Evolutionary conservation across 1,140 invertebrate species (phyloP).

Genomic region (Drosophila obscura): DNA sequence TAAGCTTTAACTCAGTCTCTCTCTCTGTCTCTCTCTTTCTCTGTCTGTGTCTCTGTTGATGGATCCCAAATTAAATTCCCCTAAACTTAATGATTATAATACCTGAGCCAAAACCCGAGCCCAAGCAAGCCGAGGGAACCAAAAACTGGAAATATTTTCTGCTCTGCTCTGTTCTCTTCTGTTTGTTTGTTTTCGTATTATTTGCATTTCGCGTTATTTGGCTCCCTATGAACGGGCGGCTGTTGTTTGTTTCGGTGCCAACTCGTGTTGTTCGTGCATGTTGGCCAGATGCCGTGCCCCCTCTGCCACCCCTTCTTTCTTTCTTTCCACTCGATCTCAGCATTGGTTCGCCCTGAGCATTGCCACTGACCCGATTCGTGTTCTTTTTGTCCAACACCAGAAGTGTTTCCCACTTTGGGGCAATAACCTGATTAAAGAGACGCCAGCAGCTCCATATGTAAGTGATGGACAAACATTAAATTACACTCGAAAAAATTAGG

Average conservation of each 20-base stretch:
- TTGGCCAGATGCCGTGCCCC: constrained; percentile 46
- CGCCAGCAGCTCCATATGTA: constrained; percentile 8
- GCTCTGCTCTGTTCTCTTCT: constrained; percentile 9
- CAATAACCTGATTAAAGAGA: constrained; percentile 58
- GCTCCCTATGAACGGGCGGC: constrained; percentile 3
- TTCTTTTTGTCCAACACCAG: constrained; percentile 11
- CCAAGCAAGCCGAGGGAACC: too few species aligned
- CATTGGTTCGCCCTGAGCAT: constrained; percentile 16
- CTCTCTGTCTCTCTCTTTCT: neutral
- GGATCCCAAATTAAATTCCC: constrained; percentile 26
- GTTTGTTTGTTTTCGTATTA: constrained; percentile 48
- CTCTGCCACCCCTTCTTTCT: neutral
- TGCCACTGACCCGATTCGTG: constrained; percentile 65
- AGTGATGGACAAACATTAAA: neutral
- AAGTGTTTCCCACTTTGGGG: constrained; percentile 16
- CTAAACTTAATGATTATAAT: constrained; percentile 25
- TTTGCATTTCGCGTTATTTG: constrained; percentile 38
- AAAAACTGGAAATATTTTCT: constrained; percentile 34
- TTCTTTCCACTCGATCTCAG: neutral
- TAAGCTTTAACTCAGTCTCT: constrained; percentile 3
- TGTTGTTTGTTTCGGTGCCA: constrained; percentile 4
- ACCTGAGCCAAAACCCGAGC: constrained; percentile 5
- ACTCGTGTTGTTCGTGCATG: neutral
- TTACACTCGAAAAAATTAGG: too few species aligned
- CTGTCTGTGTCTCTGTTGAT: neutral